These are phyloP conservation scores for Pelosia muscerda DNA, from an alignment of 2,888 invertebrate genomes.

Conservation along the genomic window DNA sequence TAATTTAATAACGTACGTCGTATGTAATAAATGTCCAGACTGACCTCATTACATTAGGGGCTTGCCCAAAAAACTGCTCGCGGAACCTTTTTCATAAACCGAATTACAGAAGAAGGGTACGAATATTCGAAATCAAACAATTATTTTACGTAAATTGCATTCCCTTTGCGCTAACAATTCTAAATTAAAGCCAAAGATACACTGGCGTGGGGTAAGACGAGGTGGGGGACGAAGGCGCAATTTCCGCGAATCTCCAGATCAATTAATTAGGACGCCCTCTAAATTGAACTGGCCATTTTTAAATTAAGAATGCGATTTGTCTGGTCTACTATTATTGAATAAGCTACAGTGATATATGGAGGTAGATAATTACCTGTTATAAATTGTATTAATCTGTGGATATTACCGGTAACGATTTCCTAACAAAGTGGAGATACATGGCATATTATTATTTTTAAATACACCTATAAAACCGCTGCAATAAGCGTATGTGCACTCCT, in stretches of 20 bases:
- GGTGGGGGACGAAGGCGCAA: conserved; percentile 62
- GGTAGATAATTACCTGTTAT: not conserved
- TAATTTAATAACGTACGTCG: conserved; percentile 18
- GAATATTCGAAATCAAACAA: conserved; percentile 83
- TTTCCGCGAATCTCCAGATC: conserved; percentile 82
- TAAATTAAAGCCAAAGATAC: conserved; percentile 85
- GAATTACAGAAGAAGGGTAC: conserved; percentile 68
- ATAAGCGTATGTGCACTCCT: too few species aligned
- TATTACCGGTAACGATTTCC: not conserved
- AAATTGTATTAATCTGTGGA: not conserved
- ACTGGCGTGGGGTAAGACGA: conserved; percentile 57
- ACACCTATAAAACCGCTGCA: too few species aligned
- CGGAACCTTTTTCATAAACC: conserved; percentile 64
- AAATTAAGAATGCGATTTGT: conserved; percentile 50
- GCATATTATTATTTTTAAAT: too few species aligned
- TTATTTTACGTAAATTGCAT: conserved; percentile 86
- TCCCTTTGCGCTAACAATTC: conserved; percentile 84
- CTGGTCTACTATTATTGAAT: conserved; percentile 21
- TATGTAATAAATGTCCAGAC: conserved; percentile 43
- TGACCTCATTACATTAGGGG: conserved; percentile 54
- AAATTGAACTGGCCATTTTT: conserved; percentile 74
- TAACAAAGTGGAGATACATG: not conserved
- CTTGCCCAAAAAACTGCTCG: conserved; percentile 46
- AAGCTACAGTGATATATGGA: not conserved
- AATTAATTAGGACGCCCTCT: conserved; percentile 82